Percentiles rank a stretch among this genome's conserved stretches.
Conservation (phyloP, 2,888 invertebrate genomes). For the Conomelus anceps region DNA sequence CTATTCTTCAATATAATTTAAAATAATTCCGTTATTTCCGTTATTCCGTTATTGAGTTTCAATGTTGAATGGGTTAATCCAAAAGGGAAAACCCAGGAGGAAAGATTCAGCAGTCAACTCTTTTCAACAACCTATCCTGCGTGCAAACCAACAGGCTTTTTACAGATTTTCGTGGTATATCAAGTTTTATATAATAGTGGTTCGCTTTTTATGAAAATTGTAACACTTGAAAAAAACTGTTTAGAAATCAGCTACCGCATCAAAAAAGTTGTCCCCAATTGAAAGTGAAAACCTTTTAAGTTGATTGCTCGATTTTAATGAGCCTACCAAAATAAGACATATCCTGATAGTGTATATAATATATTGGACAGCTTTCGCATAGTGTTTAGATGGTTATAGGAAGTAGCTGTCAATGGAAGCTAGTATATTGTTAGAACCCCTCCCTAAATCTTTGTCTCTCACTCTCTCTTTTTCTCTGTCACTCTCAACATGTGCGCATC, state of each 20-base stretch:
- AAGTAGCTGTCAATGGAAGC: not conserved
- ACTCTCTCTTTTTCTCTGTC: no score
- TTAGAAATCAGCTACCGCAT: not conserved
- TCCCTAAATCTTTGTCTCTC: no score
- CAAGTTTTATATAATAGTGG: not conserved
- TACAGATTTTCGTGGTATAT: no score
- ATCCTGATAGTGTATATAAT: not conserved
- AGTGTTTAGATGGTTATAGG: not conserved
- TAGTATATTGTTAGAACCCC: not conserved
- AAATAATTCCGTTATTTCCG: no score
- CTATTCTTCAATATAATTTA: no score
- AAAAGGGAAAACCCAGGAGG: no score
- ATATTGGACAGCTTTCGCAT: not conserved
- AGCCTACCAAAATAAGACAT: not conserved
- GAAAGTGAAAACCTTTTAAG: not conserved
- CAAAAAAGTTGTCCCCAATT: not conserved
- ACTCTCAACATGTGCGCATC: not conserved
- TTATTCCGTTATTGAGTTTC: no score
- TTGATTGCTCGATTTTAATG: not conserved
- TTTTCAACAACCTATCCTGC: no score
- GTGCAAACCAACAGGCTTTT: no score
- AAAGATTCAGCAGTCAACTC: no score
- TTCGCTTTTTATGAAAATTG: not conserved
- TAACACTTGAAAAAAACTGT: not conserved
- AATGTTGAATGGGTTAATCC: no score